Evolutionary conservation across 2,797 vertebrate genomes (phyloP).

Genomic region (Rhinichthys osculus): DNA sequence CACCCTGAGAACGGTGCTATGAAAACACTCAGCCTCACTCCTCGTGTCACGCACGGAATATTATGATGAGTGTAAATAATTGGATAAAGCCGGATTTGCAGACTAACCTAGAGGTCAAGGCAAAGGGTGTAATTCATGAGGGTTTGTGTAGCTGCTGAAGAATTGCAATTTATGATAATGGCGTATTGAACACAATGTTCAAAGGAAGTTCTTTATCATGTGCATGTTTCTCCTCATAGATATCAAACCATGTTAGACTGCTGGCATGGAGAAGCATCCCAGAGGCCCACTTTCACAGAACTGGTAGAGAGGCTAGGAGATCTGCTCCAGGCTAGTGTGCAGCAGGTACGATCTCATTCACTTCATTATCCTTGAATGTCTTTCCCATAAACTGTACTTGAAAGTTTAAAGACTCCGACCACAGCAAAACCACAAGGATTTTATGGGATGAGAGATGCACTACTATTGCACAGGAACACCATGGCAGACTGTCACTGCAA

Average conservation of each 20-base stretch:
- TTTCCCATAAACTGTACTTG: background rate
- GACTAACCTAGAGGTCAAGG: conserved; percentile 66
- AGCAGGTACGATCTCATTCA: conserved; percentile 81
- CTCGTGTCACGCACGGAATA: conserved; percentile 46
- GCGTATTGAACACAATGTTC: conserved; percentile 14
- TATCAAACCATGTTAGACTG: conserved; percentile 96
- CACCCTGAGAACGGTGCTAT: conserved; percentile 60
- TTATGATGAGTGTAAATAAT: conserved; percentile 52
- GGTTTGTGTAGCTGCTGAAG: conserved; percentile 16
- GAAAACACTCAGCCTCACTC: conserved; percentile 53
- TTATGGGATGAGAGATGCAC: background rate
- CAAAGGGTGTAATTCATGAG: conserved; percentile 41
- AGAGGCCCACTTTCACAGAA: conserved; percentile 88
- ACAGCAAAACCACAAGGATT: conserved; percentile 10
- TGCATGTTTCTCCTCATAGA: conserved; percentile 68
- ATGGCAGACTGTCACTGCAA: background rate
- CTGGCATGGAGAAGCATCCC: conserved; percentile 85
- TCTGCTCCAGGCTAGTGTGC: conserved; percentile 91
- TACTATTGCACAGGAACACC: background rate
- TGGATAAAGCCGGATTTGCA: conserved; percentile 55
- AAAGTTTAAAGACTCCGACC: background rate
- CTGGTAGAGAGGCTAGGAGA: conserved; percentile 90
- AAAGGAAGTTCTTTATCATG: background rate
- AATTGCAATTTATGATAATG: conserved; percentile 33
- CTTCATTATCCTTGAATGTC: background rate